Percentiles rank a stretch among this genome's conserved stretches.
phyloP scores from a whole-genome alignment of 2,797 vertebrate species.

The Uromys caudimaculatus region DNA sequence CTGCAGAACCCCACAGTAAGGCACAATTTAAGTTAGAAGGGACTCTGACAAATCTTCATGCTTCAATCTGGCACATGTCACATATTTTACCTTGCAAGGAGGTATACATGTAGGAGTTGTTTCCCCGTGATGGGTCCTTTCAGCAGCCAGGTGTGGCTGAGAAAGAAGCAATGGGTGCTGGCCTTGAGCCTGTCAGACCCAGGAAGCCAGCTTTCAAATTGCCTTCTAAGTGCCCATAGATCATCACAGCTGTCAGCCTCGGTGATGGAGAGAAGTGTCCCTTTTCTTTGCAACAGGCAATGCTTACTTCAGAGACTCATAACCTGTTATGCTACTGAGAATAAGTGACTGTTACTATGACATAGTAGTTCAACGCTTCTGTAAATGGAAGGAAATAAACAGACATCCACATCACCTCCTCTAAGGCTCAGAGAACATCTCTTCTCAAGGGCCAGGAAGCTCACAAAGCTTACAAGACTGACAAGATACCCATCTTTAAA shows the following conservation, averaged over 20 bases:
- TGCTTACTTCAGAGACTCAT: not conserved
- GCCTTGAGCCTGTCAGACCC: not conserved
- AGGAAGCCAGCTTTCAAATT: not conserved
- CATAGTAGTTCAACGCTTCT: not conserved
- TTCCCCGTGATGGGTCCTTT: not conserved
- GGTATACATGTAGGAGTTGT: too few relatives aligned
- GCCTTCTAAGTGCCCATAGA: not conserved
- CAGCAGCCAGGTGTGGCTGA: not conserved
- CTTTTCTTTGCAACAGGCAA: not conserved
- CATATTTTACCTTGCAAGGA: not conserved
- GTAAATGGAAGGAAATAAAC: not conserved
- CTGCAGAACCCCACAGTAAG: not conserved
- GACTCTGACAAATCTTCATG: too few relatives aligned
- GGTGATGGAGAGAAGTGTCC: not conserved
- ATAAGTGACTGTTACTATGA: not conserved
- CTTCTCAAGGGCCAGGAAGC: not conserved
- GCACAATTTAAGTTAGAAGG: not conserved
- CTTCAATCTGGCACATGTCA: not conserved
- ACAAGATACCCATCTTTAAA: not conserved
- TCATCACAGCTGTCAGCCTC: not conserved
- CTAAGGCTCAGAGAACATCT: not conserved
- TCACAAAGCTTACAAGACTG: not conserved
- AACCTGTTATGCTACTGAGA: not conserved
- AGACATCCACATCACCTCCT: not conserved
- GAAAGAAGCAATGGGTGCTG: not conserved